phyloP scores from a whole-genome alignment of 2,888 invertebrate species.

The Oscheius sp. region DNA sequence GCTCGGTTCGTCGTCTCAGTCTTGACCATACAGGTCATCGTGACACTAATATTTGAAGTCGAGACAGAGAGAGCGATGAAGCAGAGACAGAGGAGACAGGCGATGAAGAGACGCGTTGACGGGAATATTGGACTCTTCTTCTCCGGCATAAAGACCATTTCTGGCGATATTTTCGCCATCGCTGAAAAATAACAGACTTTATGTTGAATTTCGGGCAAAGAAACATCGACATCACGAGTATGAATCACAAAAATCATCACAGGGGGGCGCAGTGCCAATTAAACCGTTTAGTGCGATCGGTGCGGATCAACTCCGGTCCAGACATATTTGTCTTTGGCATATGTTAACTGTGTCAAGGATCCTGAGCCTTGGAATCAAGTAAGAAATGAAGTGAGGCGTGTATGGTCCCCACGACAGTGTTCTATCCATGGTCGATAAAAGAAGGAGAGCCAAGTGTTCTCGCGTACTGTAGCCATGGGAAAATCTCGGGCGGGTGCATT shows the following conservation, averaged over 20 bases:
- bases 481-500: too few species aligned
- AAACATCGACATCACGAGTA: background rate
- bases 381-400: too few species aligned
- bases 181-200: constrained; percentile 14
- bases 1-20: constrained; percentile 15
- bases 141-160: constrained; percentile 29
- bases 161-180: constrained; percentile 39
- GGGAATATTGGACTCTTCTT: constrained; percentile 56
- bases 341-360: too few species aligned
- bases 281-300: too few species aligned
- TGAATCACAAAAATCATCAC: background rate
- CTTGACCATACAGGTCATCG: constrained; percentile 68
- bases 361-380: too few species aligned
- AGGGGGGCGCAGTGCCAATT: background rate
- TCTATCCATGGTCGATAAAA: too few species aligned
- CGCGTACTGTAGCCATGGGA: too few species aligned
- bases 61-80: constrained; percentile 64
- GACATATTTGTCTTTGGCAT: background rate
- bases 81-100: constrained; percentile 64
- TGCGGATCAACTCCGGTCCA: too few species aligned
- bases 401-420: too few species aligned
- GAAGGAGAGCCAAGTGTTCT: too few species aligned
- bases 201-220: background rate
- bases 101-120: constrained; percentile 62
- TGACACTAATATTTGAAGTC: constrained; percentile 55